These are phyloP conservation scores for Sternotherus odoratus DNA, from an alignment of 2,797 vertebrate species.

Conservation along the genomic window DNA sequence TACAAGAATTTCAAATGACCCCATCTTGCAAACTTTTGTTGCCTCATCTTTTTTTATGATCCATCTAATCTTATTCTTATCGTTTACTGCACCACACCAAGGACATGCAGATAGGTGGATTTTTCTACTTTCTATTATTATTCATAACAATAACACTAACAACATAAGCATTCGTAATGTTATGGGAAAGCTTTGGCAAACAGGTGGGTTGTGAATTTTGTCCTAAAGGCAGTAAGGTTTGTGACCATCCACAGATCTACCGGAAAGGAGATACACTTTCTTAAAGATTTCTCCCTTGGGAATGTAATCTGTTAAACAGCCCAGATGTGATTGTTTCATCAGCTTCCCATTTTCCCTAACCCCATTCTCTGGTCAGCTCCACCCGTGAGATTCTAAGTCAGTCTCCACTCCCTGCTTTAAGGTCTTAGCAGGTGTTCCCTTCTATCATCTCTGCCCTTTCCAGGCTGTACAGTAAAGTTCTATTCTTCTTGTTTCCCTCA, in stretches of 20 bases:
- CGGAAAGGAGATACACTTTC: background rate
- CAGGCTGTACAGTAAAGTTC: background rate
- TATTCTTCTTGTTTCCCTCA: background rate
- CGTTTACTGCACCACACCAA: background rate
- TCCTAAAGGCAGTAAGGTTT: background rate
- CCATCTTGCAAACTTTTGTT: background rate
- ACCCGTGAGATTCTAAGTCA: background rate
- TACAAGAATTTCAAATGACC: background rate
- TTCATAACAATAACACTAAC: background rate
- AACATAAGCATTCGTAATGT: background rate
- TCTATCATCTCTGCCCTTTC: background rate
- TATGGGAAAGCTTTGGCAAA: background rate
- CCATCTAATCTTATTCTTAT: background rate
- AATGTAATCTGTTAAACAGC: background rate
- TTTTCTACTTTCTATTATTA: background rate
- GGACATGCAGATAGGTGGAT: background rate
- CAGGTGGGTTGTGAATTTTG: background rate
- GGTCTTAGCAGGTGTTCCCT: background rate
- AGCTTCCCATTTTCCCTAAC: background rate
- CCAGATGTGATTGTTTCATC: background rate
- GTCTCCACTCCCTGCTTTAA: background rate
- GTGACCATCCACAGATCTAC: background rate
- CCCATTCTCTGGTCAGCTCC: fast-evolving
- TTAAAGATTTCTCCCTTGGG: background rate
- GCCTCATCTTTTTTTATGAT: background rate